Conservation (phyloP, 2,888 invertebrate species). For the Napeogenes inachia region DNA sequence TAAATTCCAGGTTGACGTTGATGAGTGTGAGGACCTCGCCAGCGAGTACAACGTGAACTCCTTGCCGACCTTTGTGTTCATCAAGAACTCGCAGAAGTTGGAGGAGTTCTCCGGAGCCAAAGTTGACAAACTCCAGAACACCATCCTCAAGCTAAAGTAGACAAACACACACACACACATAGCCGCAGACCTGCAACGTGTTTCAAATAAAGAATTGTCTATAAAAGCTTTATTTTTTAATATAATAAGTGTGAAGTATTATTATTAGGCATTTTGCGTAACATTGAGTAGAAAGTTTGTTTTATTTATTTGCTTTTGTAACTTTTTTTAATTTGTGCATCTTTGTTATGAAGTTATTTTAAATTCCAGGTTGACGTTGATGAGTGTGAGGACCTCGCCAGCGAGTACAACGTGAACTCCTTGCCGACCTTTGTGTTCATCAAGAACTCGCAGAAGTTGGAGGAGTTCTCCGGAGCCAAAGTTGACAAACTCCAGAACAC, state of each 20-base stretch:
- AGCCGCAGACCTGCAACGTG: neutral
- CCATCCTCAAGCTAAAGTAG: constrained; percentile 79
- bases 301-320: neutral
- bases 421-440: constrained; percentile 95
- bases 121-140: constrained; percentile 80
- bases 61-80: constrained; percentile 94
- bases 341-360: too few relatives aligned
- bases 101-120: constrained; percentile 89
- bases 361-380: constrained; percentile 87
- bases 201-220: too few relatives aligned
- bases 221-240: too few relatives aligned
- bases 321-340: too few relatives aligned
- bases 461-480: constrained; percentile 88
- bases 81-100: constrained; percentile 83
- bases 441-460: constrained; percentile 82
- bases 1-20: constrained; percentile 85
- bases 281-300: too few relatives aligned
- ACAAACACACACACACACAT: constrained; percentile 12
- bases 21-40: constrained; percentile 90
- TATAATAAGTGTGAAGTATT: too few relatives aligned
- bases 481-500: constrained; percentile 81
- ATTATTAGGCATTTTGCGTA: too few relatives aligned
- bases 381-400: constrained; percentile 88
- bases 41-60: constrained; percentile 86
- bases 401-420: constrained; percentile 86